Base-by-base conservation (phyloP, 1,140 invertebrate species). In the Monomorium pharaonis region DNA sequence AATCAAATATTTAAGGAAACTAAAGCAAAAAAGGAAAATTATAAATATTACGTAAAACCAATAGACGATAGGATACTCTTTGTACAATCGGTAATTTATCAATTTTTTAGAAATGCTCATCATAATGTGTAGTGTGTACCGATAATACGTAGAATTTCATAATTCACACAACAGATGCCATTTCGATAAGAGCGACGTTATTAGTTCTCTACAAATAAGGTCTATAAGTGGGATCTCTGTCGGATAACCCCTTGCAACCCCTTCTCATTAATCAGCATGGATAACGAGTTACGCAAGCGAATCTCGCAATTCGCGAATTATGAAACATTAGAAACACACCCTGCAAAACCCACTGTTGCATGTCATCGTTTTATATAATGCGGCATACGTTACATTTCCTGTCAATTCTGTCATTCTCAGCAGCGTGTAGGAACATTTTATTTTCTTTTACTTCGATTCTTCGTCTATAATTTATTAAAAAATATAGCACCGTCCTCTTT, bases 251-350 rank as follows among this genome's bases (percentile, higher is more conserved):
- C 16, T 5, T 3, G 18, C 27, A 33, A 72, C 18, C 47, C 27
- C 3, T 72, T 30, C 47, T 58, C 49, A 56, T 75, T 42, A 58
- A 58, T 75, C 30, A 58, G 21, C 14, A n/a, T 18, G 7, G 18
- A 7, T 37, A 58, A 75, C 30, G 14, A 75, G 49, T 75, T 75
- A 21, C 49, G n/a, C 24, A 37, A 24, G 24, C 9, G 14, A 75
- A 58, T 75, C 12, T 56, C 16, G 72, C 14, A 33, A 37, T 75
- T 75, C 30, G 30, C n/a, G 30, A 58, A 75, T 42, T 56, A 54
- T 37, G n/a, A 56, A 72, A 51, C 24, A 14, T 24, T 49, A 49
- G 24, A n/a, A 54, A 18, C 9, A 16, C 9, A 30, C 12, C 49
- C 14, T 58, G 30, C 72, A 56, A 74, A 74, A 58, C 6, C 16